These are phyloP conservation scores for Macrosteles quadrilineatus DNA, from an alignment of 1,140 invertebrate genomes.

Conservation along the genomic window DNA sequence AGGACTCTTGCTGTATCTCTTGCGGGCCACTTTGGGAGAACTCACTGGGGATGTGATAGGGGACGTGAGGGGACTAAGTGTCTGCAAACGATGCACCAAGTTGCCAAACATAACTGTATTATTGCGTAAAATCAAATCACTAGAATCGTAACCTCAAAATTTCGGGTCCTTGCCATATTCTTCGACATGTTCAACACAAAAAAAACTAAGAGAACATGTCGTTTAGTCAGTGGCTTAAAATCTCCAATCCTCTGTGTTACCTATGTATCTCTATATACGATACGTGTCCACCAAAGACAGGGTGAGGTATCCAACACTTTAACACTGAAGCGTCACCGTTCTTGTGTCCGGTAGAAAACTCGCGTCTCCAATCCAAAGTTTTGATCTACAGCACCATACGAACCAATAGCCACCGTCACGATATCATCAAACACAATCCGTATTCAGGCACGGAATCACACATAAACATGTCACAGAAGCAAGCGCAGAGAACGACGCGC, in stretches of 20 bases:
- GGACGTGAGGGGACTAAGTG: conserved; percentile 40
- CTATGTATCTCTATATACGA: no score
- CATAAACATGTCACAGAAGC: conserved; percentile 1
- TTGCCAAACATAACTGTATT: conserved; percentile 42
- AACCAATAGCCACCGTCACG: no score
- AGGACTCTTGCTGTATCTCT: conserved; percentile 25
- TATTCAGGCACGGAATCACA: no score
- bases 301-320: no score
- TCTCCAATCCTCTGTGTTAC: no score
- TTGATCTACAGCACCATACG: no score
- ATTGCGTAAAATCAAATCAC: not conserved
- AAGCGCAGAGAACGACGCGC: not conserved
- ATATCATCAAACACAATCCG: no score
- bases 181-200: not conserved
- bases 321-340: no score
- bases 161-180: not conserved
- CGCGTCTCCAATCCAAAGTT: no score
- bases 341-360: no score
- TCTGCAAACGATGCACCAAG: conserved; percentile 41
- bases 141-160: not conserved
- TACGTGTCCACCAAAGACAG: no score
- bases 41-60: conserved; percentile 39
- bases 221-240: no score
- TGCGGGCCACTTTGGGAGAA: conserved; percentile 37
- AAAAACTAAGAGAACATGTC: not conserved